These are phyloP conservation scores for Orchesella flavescens DNA, from an alignment of 2,888 invertebrate genomes.

Conservation along the genomic window DNA sequence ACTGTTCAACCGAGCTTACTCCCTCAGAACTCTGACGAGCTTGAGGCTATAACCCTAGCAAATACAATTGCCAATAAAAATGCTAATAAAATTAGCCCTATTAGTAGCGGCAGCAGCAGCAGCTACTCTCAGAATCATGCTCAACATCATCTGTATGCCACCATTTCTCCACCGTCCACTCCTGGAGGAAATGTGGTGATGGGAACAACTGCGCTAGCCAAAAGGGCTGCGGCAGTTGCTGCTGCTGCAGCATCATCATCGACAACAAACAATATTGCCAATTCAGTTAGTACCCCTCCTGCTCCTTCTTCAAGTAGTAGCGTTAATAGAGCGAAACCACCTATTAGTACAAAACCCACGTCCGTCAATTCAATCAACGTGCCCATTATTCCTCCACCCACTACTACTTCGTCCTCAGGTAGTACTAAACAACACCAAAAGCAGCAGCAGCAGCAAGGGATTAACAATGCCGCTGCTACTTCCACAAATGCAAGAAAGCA, in stretches of 20 bases:
- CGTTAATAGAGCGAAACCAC: constrained; percentile 48
- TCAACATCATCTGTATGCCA: constrained; percentile 48
- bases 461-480: constrained; percentile 7
- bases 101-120: constrained; percentile 16
- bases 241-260: constrained; percentile 34
- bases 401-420: constrained; percentile 4
- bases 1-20: constrained; percentile 53
- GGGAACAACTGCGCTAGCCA: constrained; percentile 58
- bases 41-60: constrained; percentile 65
- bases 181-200: constrained; percentile 51
- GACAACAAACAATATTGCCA: not conserved
- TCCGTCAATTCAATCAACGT: constrained; percentile 63
- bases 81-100: constrained; percentile 69
- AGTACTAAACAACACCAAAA: constrained; percentile 38
- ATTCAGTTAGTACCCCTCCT: not conserved
- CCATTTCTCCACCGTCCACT: constrained; percentile 46
- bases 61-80: constrained; percentile 69
- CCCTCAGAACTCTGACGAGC: constrained; percentile 58
- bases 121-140: constrained; percentile 45
- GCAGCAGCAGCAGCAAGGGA: no score
- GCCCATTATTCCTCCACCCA: constrained; percentile 58
- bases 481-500: not conserved
- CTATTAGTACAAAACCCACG: constrained; percentile 67
- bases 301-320: constrained; percentile 10
- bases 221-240: constrained; percentile 58